Evolutionary conservation across 23 tunicate genomes (phyloP), one percentile per base, ranked within the genome.

Genomic region (Halocynthia roretzi): DNA sequence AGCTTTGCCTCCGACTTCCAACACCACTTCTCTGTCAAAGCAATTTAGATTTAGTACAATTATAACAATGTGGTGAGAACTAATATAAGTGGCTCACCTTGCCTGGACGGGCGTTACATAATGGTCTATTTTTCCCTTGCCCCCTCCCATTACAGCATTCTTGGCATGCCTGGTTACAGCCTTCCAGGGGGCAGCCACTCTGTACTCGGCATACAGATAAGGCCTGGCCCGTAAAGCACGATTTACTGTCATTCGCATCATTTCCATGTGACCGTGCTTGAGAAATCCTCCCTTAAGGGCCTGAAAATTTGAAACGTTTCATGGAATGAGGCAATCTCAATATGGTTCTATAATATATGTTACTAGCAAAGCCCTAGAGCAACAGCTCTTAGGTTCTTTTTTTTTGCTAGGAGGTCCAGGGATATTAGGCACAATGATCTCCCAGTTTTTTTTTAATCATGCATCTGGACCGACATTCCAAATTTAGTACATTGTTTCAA

Each of bases 111-210:
- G 99, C 15, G 99, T 84, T 31, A 87, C 90, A 67, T 88, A 94
- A 71, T 94, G 83, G 54, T 81, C 78, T 67, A 94, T 88, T 73
- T 86, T 79, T 20, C 99, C 99, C 56, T 94, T 94, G 10, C 99
- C 99, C 0, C 99, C 99, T 50, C 99, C 99, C 95, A 88, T 88
- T 10, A 88, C 94, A 71, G 99, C 99, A 57, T 88, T 84, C 7
- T 81, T 64, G 11, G 95, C 91, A 77, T 94, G 99, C 67, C 72
- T 85, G 5, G 96, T 94, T 20, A 94, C 91, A 0, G 99, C 84
- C 52, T 89, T 84, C 21, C 78, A 83, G 2, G 92, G 94, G 15
- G 86, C 89, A 19, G 77, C 75, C 15, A 94, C 53, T 40, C 99
- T 70, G 79, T 77, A 94, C 48, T 78, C 76, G 8, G 99, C 99